Conservation (phyloP, 2,113 vertebrate genomes). For the Megaceryle maxima region DNA sequence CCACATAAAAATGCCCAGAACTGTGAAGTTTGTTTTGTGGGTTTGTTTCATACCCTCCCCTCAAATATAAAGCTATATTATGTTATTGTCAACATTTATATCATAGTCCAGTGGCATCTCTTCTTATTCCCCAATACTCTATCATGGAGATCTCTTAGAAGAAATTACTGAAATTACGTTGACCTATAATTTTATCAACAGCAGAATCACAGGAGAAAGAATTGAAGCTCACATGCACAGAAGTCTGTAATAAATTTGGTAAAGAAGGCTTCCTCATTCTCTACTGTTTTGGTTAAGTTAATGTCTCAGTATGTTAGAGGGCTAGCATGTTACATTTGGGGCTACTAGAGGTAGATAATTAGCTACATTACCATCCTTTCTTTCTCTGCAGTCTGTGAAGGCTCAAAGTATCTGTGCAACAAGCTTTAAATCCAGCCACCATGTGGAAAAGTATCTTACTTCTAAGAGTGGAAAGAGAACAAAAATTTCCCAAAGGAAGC, state of each 20-base stretch:
- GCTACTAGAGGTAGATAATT: background rate
- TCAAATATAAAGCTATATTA: background rate
- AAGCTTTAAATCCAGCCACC: background rate
- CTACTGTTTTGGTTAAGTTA: background rate
- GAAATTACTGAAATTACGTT: background rate
- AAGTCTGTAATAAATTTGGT: background rate
- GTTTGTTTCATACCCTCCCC: background rate
- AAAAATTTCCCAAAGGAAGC: background rate
- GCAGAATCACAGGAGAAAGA: background rate
- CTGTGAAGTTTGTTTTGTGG: background rate
- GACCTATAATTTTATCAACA: background rate
- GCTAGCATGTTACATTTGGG: background rate
- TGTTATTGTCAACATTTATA: background rate
- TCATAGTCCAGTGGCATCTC: background rate
- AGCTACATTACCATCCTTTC: background rate
- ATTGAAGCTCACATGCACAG: background rate
- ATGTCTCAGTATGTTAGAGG: background rate
- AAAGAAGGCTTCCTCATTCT: background rate
- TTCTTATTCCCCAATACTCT: background rate
- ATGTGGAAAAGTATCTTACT: accelerated
- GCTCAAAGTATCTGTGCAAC: background rate
- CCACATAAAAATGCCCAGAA: background rate
- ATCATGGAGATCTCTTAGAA: background rate
- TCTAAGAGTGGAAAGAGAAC: background rate
- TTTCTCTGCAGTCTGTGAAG: background rate